Percentiles rank a stretch among this genome's conserved stretches.
Conservation (phyloP, 2,797 vertebrate species). For the Poecilia velifera region DNA sequence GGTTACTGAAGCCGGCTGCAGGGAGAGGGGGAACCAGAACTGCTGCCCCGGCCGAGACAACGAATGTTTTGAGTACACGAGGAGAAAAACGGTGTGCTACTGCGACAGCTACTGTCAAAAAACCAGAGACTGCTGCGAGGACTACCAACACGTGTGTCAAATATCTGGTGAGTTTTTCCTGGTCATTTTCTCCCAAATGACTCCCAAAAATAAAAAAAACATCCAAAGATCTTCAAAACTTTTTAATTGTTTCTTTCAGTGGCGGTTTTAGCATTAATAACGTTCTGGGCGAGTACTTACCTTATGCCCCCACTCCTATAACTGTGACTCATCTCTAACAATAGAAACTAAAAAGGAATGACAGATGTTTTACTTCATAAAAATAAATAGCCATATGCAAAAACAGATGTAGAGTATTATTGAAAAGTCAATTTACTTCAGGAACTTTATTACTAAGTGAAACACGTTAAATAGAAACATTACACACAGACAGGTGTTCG, state of each 20-base stretch:
- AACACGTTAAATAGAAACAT: not conserved
- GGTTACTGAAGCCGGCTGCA: conserved; percentile 76
- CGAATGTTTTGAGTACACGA: conserved; percentile 77
- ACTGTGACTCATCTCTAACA: not conserved
- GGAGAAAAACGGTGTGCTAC: conserved; percentile 80
- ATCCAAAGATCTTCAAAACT: not conserved
- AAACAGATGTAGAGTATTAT: not conserved
- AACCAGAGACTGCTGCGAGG: conserved; percentile 84
- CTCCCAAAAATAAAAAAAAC: not conserved
- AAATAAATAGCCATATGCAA: not conserved
- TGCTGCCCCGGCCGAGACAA: conserved; percentile 89
- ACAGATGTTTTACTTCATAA: not conserved
- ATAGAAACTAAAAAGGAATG: not conserved
- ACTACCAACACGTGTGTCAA: conserved; percentile 80
- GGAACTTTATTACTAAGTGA: not conserved
- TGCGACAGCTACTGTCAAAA: conserved; percentile 88
- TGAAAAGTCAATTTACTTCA: not conserved
- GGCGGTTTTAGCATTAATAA: not conserved
- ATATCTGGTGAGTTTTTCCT: conserved; percentile 80
- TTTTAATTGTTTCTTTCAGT: too few relatives aligned
- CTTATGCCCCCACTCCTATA: not conserved
- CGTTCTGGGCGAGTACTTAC: not conserved
- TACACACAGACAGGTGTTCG: not conserved
- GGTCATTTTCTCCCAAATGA: not conserved
- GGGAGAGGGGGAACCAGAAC: conserved; percentile 72